Conservation (phyloP, 1,140 invertebrate genomes). For the Octopus sinensis region DNA sequence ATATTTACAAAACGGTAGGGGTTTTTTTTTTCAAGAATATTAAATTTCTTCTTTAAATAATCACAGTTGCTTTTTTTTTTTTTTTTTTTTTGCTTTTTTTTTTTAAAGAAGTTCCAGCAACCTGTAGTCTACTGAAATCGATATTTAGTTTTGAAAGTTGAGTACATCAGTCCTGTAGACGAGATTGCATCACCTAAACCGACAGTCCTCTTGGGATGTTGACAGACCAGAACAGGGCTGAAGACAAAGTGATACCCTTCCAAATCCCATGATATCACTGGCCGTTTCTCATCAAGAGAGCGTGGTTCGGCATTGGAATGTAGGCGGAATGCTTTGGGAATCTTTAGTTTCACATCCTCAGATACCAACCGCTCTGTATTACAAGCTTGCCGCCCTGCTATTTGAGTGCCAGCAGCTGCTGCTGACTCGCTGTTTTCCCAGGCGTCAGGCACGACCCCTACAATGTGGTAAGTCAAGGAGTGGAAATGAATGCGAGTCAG, state of each 20-base stretch:
- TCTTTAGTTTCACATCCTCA: slow-evolving; percentile 50
- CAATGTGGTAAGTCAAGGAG: slow-evolving; percentile 60
- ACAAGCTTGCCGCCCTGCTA: slow-evolving; percentile 58
- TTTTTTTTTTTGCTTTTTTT: no score
- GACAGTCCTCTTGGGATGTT: slow-evolving; percentile 58
- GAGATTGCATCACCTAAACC: slow-evolving; percentile 61
- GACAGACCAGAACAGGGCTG: slow-evolving; percentile 60
- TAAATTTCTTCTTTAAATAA: no score
- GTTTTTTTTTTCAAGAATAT: no score
- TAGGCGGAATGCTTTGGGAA: slow-evolving; percentile 52
- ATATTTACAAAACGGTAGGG: no score
- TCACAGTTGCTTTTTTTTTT: no score
- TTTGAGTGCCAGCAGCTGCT: slow-evolving; percentile 56
- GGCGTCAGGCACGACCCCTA: slow-evolving; percentile 45
- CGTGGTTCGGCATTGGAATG: slow-evolving; percentile 47
- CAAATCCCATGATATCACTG: slow-evolving; percentile 54
- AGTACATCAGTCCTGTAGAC: slow-evolving; percentile 59
- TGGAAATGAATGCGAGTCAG: slow-evolving; percentile 60
- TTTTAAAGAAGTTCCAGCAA: no score
- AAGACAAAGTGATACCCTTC: slow-evolving; percentile 57
- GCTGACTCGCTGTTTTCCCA: slow-evolving; percentile 57
- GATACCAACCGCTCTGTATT: slow-evolving; percentile 46
- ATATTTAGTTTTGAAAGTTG: slow-evolving; percentile 37
- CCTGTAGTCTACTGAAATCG: not conserved
- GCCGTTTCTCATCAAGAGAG: slow-evolving; percentile 43